Base-by-base conservation (phyloP, 2,113 vertebrate species). In the Nyctibius bracteatus region DNA sequence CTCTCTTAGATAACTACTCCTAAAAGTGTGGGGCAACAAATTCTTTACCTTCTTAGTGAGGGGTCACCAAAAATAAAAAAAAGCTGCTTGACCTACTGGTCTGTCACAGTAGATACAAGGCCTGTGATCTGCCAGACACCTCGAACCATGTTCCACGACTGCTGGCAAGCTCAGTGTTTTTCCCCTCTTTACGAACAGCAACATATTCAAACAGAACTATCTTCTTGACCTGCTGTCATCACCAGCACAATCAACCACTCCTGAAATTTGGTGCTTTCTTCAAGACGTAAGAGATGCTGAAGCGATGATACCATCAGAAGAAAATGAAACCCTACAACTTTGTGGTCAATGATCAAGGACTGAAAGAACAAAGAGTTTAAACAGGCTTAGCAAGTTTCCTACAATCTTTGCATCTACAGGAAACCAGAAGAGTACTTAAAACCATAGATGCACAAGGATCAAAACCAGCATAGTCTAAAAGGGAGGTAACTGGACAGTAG, bases 111-210 rank as follows among this genome's bases (percentile, higher is more conserved):
- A 86, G 27, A 22, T 24, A 52, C 15, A 82, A 22, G 1, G 12
- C 21, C 37, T 82, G 37, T 21, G 14, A 81, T 70, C 14, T 70
- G 62, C 49, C 37, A 66, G 23, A 73, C 8, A 62, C 5, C 31
- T 82, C 3, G 6, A 46, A 28, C 18, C 39, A 39, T 15, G 39
- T 10, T 37, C 30, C 28, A 33, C 0, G 1, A 73, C 2, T 25
- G 37, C 70, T 43, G n/a, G 35, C 15, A 88, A 85, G 24, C 13
- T 58, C 27, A 30, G 15, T 22, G 4, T 18, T 39, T 62, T 55
- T 31, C 9, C 39, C 14, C 14, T 81, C 57, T 10, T 8, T 61
- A 17, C 52, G 3, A 87, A 46, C 12, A 86, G 28, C 30, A 80
- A 35, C 15, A 44, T 19, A 57, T 5, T 57, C 12, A 59, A 83